Evolutionary conservation across 2,113 vertebrate genomes (phyloP).

Genomic region (Pachypanchax playfairii): DNA sequence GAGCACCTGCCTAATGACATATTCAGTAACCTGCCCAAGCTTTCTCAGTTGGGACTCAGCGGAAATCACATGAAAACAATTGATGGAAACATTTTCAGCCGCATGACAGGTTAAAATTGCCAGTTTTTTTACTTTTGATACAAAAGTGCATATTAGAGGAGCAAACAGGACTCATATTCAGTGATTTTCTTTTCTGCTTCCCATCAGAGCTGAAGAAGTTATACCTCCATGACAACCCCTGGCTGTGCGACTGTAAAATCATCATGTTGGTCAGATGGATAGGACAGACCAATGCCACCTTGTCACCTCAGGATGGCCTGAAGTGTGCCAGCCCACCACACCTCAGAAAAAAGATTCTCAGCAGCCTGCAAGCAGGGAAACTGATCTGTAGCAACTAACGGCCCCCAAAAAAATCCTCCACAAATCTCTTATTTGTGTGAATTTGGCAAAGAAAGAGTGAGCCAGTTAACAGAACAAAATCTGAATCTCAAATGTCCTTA

Average conservation of each 20-base stretch:
- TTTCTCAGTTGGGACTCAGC: conserved; percentile 78
- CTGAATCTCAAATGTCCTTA: conserved; percentile 35
- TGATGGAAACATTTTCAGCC: conserved; percentile 70
- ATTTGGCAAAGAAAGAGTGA: background rate
- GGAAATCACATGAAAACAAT: conserved; percentile 79
- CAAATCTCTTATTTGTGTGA: background rate
- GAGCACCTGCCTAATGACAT: conserved; percentile 66
- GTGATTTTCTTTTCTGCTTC: background rate
- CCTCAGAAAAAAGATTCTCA: conserved; percentile 65
- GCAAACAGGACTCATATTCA: background rate
- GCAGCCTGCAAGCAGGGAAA: conserved; percentile 46
- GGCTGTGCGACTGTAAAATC: conserved; percentile 80
- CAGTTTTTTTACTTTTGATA: conserved; percentile 1
- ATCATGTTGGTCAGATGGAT: conserved; percentile 71
- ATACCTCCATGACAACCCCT: conserved; percentile 77
- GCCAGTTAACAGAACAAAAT: conserved; percentile 48
- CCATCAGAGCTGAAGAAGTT: conserved; percentile 74
- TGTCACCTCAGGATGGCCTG: conserved; percentile 53
- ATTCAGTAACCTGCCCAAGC: conserved; percentile 72
- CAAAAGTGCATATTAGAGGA: background rate
- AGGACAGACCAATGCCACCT: conserved; percentile 50
- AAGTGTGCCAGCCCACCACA: conserved; percentile 69
- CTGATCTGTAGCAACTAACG: conserved; percentile 62
- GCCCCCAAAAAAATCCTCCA: background rate
- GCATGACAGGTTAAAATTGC: conserved; percentile 69